Evolutionary conservation across 92 coral and sea anemone species (phyloP), one percentile per base, ranked within the genome.

Genomic region (Epizoanthus fatuus): DNA sequence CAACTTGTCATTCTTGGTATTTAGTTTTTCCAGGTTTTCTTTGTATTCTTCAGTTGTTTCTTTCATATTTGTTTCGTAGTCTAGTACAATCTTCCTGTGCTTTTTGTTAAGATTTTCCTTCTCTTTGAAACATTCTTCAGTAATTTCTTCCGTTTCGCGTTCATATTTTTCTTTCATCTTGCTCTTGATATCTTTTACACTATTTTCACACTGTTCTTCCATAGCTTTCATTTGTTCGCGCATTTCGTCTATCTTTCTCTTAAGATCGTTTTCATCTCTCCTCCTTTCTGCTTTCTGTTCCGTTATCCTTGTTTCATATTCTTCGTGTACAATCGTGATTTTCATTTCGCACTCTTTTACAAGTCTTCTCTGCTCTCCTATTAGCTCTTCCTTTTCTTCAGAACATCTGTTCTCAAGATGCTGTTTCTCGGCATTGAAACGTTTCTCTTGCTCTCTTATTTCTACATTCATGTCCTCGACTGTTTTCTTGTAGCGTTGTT

Each of bases 51-150:
- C 63, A 7, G 29, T 73, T 14, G 56, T 51, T 15, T 73, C 49
- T 53, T 54, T 32, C 44, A 73, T 53, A 15, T 29, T 32, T 3
- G 20, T 53, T 52, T 73, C 62, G 47, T 52, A 29, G 9, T 73
- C 58, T 53, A 6, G n/a, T 5, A 53, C 29, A 5, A 53, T 5
- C 19, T 45, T 62, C 37, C 35, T 73, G 64, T 73, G 79, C 12
- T 73, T 73, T 54, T 73, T 16, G 17, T 73, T 73, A n/a, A 52
- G 20, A n/a, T n/a, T 2, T 53, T 73, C 79, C n/a, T 22, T 73
- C 51, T 73, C 64, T 73, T 52, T 54, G 13, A 29, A 55, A 13
- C 25, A 73, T 4, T 52, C 64, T 12, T 13, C 19, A 54, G 40
- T 4, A 4, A 54, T 29, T 20, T 54, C 63, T 16, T 32, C n/a